Evolutionary conservation across 2,113 vertebrate genomes (phyloP).

Genomic region (Microcebus tavaratra): DNA sequence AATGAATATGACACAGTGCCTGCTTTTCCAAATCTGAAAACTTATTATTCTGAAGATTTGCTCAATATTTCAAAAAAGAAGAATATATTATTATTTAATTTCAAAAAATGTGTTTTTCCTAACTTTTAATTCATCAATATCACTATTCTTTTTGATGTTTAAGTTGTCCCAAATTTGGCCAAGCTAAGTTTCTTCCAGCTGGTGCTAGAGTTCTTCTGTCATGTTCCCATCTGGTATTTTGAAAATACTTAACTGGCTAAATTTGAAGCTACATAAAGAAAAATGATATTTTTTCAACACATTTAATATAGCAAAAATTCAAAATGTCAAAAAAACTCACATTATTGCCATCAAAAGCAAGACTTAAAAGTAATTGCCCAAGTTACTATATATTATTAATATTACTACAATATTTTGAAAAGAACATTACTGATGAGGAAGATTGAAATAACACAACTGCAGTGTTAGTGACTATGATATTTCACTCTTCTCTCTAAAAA

Average conservation of each 20-base stretch:
- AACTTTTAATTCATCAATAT: background rate
- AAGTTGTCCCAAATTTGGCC: conserved; percentile 41
- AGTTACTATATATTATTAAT: background rate
- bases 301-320: conserved; percentile 40
- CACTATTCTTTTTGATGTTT: conserved; percentile 30
- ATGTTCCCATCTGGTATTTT: conserved; percentile 70
- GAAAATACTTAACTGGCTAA: conserved; percentile 38
- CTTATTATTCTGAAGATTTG: background rate
- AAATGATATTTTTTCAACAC: conserved; percentile 52
- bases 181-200: conserved; percentile 34
- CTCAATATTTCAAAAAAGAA: background rate
- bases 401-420: background rate
- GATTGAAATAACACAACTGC: background rate
- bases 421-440: background rate
- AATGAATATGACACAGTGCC: background rate
- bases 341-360: background rate
- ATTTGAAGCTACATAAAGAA: conserved; percentile 39
- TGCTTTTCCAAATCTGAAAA: background rate
- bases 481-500: background rate
- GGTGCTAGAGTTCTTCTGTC: conserved; percentile 35
- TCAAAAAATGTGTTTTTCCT: background rate
- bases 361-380: background rate
- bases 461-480: background rate
- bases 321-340: conserved; percentile 32
- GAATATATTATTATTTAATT: background rate